Evolutionary conservation across 2,888 invertebrate genomes (phyloP).

Genomic region (Germaria angustata): DNA sequence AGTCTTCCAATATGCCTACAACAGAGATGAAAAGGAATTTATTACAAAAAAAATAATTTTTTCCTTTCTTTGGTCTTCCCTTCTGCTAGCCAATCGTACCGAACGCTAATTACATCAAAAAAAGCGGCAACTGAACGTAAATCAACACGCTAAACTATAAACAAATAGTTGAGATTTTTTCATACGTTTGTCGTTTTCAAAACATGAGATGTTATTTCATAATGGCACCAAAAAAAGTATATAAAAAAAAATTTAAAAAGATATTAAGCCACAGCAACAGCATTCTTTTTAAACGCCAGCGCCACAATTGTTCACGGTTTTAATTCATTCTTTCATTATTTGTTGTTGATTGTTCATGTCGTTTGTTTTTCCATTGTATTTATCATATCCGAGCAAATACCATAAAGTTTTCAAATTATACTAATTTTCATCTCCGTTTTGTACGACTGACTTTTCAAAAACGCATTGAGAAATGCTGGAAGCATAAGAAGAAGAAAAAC

Average conservation of each 20-base stretch:
- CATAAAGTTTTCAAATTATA: slow-evolving; percentile 58
- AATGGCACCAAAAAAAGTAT: background rate
- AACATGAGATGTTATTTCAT: slow-evolving; percentile 28
- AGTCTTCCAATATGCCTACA: slow-evolving; percentile 18
- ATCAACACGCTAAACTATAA: slow-evolving; percentile 58
- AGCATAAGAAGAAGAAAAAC: background rate
- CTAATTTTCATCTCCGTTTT: slow-evolving; percentile 4
- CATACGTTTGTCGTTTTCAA: background rate
- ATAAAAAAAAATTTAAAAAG: background rate
- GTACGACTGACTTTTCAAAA: background rate
- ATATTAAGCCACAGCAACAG: slow-evolving; percentile 1
- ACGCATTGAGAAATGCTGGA: background rate
- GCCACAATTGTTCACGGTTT: slow-evolving; percentile 55
- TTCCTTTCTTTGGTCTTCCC: background rate
- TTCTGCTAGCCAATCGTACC: background rate
- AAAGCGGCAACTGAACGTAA: slow-evolving; percentile 37
- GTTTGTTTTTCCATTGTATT: slow-evolving; percentile 1
- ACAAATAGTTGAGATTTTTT: slow-evolving; percentile 61
- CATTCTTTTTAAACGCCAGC: slow-evolving; percentile 56
- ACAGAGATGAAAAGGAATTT: slow-evolving; percentile 49
- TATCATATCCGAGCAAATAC: slow-evolving; percentile 42
- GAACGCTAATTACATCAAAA: slow-evolving; percentile 36
- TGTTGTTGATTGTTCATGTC: slow-evolving; percentile 18
- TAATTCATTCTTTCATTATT: slow-evolving; percentile 29
- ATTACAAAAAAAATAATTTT: background rate